Evolutionary conservation across 2,888 invertebrate species (phyloP), one percentile per base, ranked within the genome.

Genomic region (Eupithecia vulgata): DNA sequence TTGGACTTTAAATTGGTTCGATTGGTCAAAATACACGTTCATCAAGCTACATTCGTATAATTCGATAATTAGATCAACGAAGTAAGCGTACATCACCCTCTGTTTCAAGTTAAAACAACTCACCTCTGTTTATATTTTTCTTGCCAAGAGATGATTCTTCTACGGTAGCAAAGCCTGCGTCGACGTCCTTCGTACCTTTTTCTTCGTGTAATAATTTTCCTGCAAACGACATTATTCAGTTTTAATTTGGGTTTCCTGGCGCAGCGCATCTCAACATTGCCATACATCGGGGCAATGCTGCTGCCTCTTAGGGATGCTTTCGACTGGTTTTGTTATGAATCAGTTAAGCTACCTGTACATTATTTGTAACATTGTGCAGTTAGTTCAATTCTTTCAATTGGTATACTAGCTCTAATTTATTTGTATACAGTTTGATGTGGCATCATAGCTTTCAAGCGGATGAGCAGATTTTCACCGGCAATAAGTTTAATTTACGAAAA

Each of bases 91-190:
- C 30, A 13, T 40, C 5, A 17, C 42, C 15, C 15, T 15, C 17
- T 45, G n/a, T 8, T 45, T 17, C 6, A 17, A 17, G 45, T 45
- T 45, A 1, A 6, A 45, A 45, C 17, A 64, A 12, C 67, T 70
- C 68, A 91, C 91, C 87, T 87, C 85, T 86, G 25, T 83, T 81
- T 1, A 81, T 77, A 45, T 75, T 77, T 37, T 82, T 87, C 68
- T 86, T 90, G 4, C 92, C 91, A 21, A 91, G 78, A 4, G 78
- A 72, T 0, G 91, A 92, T 80, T 93, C 92, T 77, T 92, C 90
- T 0, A 92, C 93, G 0, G 90, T 91, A 0, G 93, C 90, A 72
- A 91, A 92, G 0, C 93, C 92, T 52, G 88, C 87, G 72, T 87
- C 88, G 7, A 79, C 79, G 12, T 87, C 87, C 35, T 82, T 81